Evolutionary conservation across 2,888 invertebrate species (phyloP).

Genomic region (Poecilobothrus nobilitatus): DNA sequence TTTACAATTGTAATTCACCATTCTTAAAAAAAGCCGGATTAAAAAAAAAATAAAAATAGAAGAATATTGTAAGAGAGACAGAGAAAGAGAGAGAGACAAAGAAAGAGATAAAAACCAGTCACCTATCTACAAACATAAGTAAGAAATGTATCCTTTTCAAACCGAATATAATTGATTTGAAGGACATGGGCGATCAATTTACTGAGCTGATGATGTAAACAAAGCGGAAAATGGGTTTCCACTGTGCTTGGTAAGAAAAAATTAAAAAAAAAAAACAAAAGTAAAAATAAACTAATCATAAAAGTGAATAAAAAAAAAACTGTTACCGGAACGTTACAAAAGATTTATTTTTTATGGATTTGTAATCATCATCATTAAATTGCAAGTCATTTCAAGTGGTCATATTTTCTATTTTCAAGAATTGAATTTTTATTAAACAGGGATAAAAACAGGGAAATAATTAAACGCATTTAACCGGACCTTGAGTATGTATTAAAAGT

Average conservation of each 20-base stretch:
- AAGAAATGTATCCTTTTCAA: neutral
- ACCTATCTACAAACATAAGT: neutral
- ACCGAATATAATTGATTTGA: constrained; percentile 1
- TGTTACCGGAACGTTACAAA: neutral
- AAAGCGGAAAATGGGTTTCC: constrained; percentile 8
- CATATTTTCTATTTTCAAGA: neutral
- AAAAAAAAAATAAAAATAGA: too few species aligned
- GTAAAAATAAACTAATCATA: neutral
- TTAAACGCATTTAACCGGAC: too few species aligned
- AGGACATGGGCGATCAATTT: constrained; percentile 8
- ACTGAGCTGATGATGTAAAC: constrained; percentile 8
- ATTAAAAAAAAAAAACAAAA: neutral
- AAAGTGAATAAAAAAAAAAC: neutral
- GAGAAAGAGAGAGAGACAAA: too few species aligned
- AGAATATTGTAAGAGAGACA: too few species aligned
- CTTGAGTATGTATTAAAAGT: too few species aligned
- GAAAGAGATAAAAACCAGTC: too few species aligned
- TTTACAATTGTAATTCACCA: neutral
- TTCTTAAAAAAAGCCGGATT: neutral
- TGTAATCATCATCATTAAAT: neutral
- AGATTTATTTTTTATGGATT: neutral
- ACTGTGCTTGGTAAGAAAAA: neutral
- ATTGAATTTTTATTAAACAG: too few species aligned
- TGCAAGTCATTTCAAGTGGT: constrained; percentile 1
- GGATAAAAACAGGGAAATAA: too few species aligned